Base-by-base conservation (phyloP, 2,888 invertebrate species). In the Caenorhabditis sp. region DNA sequence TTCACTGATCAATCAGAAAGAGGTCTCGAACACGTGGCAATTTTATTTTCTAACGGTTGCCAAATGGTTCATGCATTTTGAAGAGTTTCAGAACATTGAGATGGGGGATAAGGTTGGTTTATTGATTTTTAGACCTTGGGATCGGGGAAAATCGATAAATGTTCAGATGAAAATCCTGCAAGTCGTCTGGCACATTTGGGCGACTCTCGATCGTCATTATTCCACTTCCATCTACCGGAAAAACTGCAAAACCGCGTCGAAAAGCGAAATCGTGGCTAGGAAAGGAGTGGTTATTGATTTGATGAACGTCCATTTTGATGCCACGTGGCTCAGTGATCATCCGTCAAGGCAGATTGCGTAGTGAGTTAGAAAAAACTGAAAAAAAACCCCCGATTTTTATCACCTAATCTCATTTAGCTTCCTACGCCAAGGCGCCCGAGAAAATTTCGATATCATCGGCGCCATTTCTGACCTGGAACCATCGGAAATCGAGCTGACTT, bases 21-120 rank as follows among this genome's bases (percentile, higher is more conserved):
- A 50, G n/a, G 72, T 72, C 4, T 28, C 64, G 24, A 64, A 44
- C 15, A 72, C 64, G n/a, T 72, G 79, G 65, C 70, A 80, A 24
- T 32, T 40, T 22, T 67, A 67, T 53, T 72, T 83, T 65, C 61
- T 69, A 15, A 61, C 69, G 13, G 71, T 79, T 1, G 83, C 80
- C 8, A 61, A 56, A 56, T 83, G 80, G 81, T 64, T 80, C 51
- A 78, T 70, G 74, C 78, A 81, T 51, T 78, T 78, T 44, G 58
- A 65, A 11, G 81, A 81, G 35, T 83, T 83, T 62, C 70, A 64
- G 28, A 24, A 40, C 5, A 24, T 78, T 1, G 78, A 74, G 4
- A 44, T 55, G 8, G 60, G 37, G 0, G 69, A 74, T 18, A 78
- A 83, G 62, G 83, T 72, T 9, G 28, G 44, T 53, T n/a, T n/a